Conservation (phyloP, 2,113 vertebrate genomes). For the Dipodomys ordii region DNA sequence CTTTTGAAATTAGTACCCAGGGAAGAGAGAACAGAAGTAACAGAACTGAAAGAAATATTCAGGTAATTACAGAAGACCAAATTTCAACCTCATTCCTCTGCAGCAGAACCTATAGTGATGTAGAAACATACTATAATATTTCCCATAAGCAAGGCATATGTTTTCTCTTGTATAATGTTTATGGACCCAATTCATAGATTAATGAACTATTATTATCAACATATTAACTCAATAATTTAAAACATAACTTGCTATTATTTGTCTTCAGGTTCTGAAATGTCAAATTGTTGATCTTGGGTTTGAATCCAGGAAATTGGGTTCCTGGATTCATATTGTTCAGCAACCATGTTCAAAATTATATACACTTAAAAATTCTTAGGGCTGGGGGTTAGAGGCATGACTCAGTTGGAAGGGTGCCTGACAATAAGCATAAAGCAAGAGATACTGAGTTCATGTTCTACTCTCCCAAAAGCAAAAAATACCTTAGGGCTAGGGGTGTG, state of each 20-base stretch:
- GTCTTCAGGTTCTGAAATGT: not conserved
- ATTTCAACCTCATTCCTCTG: not conserved
- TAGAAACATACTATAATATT: not conserved
- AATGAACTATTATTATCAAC: not conserved
- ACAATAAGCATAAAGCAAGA: too few species aligned
- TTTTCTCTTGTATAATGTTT: not conserved
- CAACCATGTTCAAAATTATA: not conserved
- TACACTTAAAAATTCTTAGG: not conserved
- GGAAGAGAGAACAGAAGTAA: slow-evolving; percentile 66
- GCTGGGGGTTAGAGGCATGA: not conserved
- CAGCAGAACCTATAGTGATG: not conserved
- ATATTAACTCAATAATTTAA: not conserved
- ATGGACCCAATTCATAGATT: not conserved
- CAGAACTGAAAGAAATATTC: slow-evolving; percentile 58
- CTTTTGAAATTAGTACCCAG: slow-evolving; percentile 69
- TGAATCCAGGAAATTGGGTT: not conserved
- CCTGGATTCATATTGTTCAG: not conserved
- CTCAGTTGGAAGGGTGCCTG: too few species aligned
- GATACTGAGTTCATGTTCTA: too few species aligned
- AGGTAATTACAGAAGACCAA: slow-evolving; percentile 54
- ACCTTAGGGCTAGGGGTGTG: too few species aligned
- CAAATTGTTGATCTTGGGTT: not conserved
- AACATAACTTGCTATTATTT: not conserved
- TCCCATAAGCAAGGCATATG: not conserved
- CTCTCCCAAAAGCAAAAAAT: too few species aligned